These are phyloP conservation scores for Ichneumoninae sp. DNA, from an alignment of 2,888 invertebrate species.

Conservation along the genomic window DNA sequence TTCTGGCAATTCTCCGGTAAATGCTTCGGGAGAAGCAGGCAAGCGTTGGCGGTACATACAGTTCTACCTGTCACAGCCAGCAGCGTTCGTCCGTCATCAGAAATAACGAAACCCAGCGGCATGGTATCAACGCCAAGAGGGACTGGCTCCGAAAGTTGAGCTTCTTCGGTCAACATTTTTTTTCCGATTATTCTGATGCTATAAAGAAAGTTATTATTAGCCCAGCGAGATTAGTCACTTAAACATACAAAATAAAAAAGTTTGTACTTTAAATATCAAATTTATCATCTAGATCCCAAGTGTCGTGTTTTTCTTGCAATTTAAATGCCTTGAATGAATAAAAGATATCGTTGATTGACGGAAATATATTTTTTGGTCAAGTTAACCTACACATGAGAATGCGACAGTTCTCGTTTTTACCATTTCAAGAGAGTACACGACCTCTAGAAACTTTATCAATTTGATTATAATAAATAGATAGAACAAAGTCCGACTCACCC, in stretches of 20 bases:
- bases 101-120: conserved; percentile 78
- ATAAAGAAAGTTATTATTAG: not conserved
- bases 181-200: not conserved
- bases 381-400: conserved; percentile 26
- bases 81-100: conserved; percentile 78
- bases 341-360: not conserved
- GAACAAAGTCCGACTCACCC: not conserved
- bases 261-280: not conserved
- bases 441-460: not conserved
- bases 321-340: not conserved
- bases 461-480: not conserved
- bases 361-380: conserved; percentile 12
- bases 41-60: not conserved
- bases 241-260: not conserved
- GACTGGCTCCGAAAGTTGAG: conserved; percentile 53
- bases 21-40: conserved; percentile 1
- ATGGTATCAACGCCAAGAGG: conserved; percentile 66
- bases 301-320: not conserved
- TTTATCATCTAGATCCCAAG: not conserved
- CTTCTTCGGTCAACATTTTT: conserved; percentile 68
- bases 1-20: not conserved
- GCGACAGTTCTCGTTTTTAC: not conserved
- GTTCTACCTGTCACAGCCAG: conserved; percentile 76
- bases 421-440: conserved; percentile 13
- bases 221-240: not conserved